These are phyloP conservation scores for Threskiornis aethiopicus DNA, from an alignment of 2,797 vertebrate genomes.

Conservation along the genomic window DNA sequence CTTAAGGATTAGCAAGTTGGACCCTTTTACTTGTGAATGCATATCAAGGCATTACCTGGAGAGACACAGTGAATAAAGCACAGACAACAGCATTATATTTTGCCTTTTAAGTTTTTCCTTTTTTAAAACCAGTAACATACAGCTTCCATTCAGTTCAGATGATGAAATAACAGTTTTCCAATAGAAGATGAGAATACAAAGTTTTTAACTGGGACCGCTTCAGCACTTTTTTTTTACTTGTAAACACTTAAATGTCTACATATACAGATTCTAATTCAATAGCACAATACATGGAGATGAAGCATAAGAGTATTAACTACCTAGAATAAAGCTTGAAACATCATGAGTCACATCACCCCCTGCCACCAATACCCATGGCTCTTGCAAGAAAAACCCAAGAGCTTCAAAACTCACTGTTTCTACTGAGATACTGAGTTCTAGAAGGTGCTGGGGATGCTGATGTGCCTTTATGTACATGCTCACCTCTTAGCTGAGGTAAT, in stretches of 20 bases:
- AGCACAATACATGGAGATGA: neutral
- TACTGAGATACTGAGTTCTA: neutral
- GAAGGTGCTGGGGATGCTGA: neutral
- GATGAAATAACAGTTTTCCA: conserved; percentile 5
- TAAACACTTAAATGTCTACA: neutral
- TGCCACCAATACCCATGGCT: neutral
- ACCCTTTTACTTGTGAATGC: neutral
- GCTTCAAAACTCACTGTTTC: neutral
- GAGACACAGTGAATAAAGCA: neutral
- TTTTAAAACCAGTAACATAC: neutral
- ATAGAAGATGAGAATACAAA: neutral
- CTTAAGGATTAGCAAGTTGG: conserved; percentile 13
- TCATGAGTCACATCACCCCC: rapidly evolving
- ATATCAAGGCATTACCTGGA: conserved; percentile 15
- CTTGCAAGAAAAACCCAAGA: neutral
- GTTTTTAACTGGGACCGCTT: neutral
- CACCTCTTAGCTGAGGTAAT: neutral
- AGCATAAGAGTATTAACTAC: neutral
- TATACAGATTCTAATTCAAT: neutral
- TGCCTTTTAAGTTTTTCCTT: conserved; percentile 7
- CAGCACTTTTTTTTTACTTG: neutral
- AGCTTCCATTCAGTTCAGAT: neutral
- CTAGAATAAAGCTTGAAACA: neutral
- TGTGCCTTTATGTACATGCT: rapidly evolving
- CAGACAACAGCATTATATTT: neutral